Conservation (phyloP, 2,888 invertebrate genomes). For the Corbicula japonica region DNA sequence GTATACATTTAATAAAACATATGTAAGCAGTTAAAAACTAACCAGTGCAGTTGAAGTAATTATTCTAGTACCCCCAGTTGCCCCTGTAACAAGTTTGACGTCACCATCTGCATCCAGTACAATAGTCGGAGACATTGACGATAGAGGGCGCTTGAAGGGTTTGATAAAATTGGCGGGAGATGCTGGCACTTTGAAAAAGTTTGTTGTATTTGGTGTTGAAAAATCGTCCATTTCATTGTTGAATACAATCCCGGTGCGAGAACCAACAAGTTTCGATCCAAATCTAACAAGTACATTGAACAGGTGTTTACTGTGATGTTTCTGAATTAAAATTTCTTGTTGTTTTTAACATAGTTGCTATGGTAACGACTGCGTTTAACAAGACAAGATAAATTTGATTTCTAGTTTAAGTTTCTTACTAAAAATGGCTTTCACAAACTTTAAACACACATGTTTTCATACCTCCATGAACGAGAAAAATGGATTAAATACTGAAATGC, state of each 20-base stretch:
- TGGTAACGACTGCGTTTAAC: too few relatives aligned
- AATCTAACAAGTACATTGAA: slow-evolving; percentile 89
- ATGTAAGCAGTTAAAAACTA: slow-evolving; percentile 22
- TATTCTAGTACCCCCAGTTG: slow-evolving; percentile 96
- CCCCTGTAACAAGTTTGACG: slow-evolving; percentile 92
- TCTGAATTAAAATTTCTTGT: too few relatives aligned
- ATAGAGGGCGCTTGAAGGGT: slow-evolving; percentile 94
- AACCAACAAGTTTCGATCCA: slow-evolving; percentile 90
- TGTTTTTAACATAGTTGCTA: too few relatives aligned
- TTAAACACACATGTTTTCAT: too few relatives aligned
- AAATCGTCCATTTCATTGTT: slow-evolving; percentile 98
- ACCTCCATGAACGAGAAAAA: too few relatives aligned
- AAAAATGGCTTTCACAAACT: too few relatives aligned
- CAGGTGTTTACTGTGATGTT: not conserved
- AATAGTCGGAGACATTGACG: slow-evolving; percentile 96
- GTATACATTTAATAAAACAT: too few relatives aligned
- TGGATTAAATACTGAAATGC: too few relatives aligned
- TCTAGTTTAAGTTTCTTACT: too few relatives aligned
- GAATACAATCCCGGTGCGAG: slow-evolving; percentile 92
- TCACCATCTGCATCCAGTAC: slow-evolving; percentile 90
- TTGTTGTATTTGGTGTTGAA: slow-evolving; percentile 89
- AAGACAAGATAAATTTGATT: too few relatives aligned
- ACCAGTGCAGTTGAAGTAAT: slow-evolving; percentile 91
- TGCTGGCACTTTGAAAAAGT: slow-evolving; percentile 88
- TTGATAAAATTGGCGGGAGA: slow-evolving; percentile 94